These are phyloP conservation scores for Masticophis lateralis DNA, from an alignment of 2,797 vertebrate genomes.

Conservation along the genomic window DNA sequence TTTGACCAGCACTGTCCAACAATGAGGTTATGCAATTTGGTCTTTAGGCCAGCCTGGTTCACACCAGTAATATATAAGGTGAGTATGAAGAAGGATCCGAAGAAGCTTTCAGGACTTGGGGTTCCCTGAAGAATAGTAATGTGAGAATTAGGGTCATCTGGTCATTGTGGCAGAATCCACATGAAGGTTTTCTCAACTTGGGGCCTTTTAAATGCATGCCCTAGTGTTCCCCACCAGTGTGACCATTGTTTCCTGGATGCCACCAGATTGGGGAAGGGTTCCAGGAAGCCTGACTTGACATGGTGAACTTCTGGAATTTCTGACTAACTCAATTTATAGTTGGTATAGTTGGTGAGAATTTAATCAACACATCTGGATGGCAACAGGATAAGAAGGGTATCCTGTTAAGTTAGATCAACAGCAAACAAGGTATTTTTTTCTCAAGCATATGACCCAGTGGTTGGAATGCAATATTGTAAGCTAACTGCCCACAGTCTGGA, in stretches of 20 bases:
- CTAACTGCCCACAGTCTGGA: background rate
- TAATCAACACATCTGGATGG: background rate
- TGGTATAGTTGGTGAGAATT: background rate
- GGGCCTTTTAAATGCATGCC: background rate
- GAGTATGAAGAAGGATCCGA: slow-evolving; percentile 23
- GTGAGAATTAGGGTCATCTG: background rate
- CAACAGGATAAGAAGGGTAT: background rate
- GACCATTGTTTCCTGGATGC: background rate
- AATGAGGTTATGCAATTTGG: slow-evolving; percentile 83
- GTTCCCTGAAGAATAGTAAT: background rate
- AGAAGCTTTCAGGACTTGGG: background rate
- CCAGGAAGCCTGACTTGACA: background rate
- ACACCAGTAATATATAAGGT: slow-evolving; percentile 91
- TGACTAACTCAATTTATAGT: background rate
- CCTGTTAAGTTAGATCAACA: background rate
- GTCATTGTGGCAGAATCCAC: background rate
- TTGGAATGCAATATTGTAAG: background rate
- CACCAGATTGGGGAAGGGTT: background rate
- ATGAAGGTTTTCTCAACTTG: background rate
- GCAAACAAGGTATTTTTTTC: background rate
- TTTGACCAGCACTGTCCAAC: slow-evolving; percentile 88
- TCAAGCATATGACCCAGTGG: background rate
- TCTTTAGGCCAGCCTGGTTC: slow-evolving; percentile 91
- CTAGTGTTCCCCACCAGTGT: background rate
- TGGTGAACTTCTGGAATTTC: background rate